These are phyloP conservation scores for Exocentrus adspersus DNA, from an alignment of 2,888 invertebrate genomes.

Conservation along the genomic window DNA sequence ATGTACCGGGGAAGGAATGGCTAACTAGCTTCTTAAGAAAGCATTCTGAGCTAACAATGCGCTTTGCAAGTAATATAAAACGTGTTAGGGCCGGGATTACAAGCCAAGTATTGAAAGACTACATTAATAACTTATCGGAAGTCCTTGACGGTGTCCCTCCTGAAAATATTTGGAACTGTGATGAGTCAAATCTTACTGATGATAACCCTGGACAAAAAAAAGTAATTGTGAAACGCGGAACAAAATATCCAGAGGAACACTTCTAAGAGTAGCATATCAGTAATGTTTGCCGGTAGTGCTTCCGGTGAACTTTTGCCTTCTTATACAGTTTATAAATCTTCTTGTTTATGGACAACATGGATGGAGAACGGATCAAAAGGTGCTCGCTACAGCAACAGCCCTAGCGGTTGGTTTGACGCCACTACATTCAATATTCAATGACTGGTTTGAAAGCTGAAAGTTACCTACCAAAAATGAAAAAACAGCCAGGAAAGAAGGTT, in stretches of 20 bases:
- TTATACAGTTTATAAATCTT: slow-evolving; percentile 23
- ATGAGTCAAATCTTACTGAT: slow-evolving; percentile 35
- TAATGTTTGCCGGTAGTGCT: slow-evolving; percentile 28
- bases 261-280: slow-evolving; percentile 45
- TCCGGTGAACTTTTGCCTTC: slow-evolving; percentile 21
- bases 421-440: slow-evolving; percentile 15
- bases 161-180: slow-evolving; percentile 51
- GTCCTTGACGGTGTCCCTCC: slow-evolving; percentile 9
- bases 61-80: neutral
- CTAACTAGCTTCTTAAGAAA: neutral
- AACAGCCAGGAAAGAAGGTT: slow-evolving; percentile 41
- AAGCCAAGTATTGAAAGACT: no score
- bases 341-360: slow-evolving; percentile 33
- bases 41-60: slow-evolving; percentile 5
- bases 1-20: neutral
- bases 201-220: slow-evolving; percentile 49
- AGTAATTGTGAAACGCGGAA: slow-evolving; percentile 29
- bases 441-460: slow-evolving; percentile 30
- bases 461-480: slow-evolving; percentile 33
- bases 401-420: slow-evolving; percentile 33
- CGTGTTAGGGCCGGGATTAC: no score
- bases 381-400: slow-evolving; percentile 22
- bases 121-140: neutral
- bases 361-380: slow-evolving; percentile 28
- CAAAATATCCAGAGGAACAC: slow-evolving; percentile 38